These are phyloP conservation scores for Mactra quadrangularis DNA, from an alignment of 1,140 invertebrate genomes.

Conservation along the genomic window DNA sequence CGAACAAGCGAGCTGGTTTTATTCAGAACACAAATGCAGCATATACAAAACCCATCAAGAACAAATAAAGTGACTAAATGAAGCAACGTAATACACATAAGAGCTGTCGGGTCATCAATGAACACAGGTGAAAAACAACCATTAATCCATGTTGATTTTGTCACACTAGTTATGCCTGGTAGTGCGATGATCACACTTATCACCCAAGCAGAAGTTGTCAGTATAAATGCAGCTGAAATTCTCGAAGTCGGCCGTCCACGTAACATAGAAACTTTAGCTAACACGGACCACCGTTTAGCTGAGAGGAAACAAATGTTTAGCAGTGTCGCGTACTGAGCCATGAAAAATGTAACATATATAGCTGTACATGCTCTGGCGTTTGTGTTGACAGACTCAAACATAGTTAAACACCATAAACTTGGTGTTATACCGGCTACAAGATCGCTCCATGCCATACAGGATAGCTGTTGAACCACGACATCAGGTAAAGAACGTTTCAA, in stretches of 20 bases:
- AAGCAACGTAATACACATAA: not conserved
- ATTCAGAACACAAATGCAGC: not conserved
- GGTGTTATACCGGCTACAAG: slow-evolving; percentile 2
- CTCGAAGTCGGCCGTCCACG: too few species aligned
- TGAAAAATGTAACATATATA: not conserved
- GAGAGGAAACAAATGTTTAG: slow-evolving; percentile 7
- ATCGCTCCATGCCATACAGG: not conserved
- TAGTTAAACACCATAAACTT: not conserved
- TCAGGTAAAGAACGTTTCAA: not conserved
- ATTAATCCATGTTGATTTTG: not conserved
- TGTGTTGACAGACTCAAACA: not conserved
- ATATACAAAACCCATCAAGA: not conserved
- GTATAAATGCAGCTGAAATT: not conserved
- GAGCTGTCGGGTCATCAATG: not conserved
- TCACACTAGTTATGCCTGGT: not conserved
- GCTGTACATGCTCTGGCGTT: not conserved
- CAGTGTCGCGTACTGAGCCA: slow-evolving; percentile 6
- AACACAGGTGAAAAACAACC: slow-evolving; percentile 12
- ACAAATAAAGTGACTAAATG: slow-evolving; percentile 5
- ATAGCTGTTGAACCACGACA: slow-evolving; percentile 6
- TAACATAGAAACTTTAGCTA: not conserved
- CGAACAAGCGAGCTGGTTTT: not conserved
- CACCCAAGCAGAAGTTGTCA: not conserved
- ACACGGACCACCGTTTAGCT: not conserved
- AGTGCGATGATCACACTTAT: not conserved